phyloP scores from a whole-genome alignment of 2,797 vertebrate genomes.

The Buphagus erythrorhynchus region DNA sequence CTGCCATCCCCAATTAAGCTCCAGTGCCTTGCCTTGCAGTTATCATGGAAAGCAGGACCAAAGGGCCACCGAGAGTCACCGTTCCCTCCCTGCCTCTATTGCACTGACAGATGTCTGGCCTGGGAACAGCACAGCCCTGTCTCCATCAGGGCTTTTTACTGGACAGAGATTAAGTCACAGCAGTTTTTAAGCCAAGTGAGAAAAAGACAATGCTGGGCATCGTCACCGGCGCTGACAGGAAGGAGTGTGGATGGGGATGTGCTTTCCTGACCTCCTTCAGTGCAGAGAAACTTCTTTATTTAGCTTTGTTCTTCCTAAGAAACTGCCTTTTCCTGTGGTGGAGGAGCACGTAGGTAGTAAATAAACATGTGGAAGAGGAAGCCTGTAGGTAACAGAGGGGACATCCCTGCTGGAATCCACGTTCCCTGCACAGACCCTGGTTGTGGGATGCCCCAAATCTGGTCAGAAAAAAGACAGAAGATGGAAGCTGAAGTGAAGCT shows the following conservation, averaged over 20 bases:
- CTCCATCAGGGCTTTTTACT: neutral
- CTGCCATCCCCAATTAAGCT: constrained; percentile 46
- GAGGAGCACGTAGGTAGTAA: constrained; percentile 2
- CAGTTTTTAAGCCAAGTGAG: constrained; percentile 29
- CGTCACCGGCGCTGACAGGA: neutral
- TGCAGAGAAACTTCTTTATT: constrained; percentile 30
- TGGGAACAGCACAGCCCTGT: constrained; percentile 4
- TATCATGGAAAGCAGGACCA: neutral
- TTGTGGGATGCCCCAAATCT: neutral
- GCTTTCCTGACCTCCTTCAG: constrained; percentile 49
- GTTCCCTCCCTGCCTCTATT: constrained; percentile 40
- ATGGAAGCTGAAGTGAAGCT: neutral
- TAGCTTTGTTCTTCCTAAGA: constrained; percentile 46
- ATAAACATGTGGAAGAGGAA: neutral
- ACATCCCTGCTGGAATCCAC: neutral
- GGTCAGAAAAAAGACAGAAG: neutral
- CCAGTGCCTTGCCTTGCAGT: neutral
- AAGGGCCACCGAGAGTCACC: neutral
- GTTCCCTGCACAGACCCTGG: neutral
- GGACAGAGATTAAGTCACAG: constrained; percentile 36
- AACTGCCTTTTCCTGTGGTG: constrained; percentile 16
- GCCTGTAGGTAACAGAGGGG: neutral
- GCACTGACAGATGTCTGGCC: constrained; percentile 48
- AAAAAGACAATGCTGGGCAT: constrained; percentile 32
- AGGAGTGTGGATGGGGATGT: constrained; percentile 43